Evolutionary conservation across 2,797 vertebrate species (phyloP), one percentile per base, ranked within the genome.

Genomic region (Pseudopleuronectes americanus): DNA sequence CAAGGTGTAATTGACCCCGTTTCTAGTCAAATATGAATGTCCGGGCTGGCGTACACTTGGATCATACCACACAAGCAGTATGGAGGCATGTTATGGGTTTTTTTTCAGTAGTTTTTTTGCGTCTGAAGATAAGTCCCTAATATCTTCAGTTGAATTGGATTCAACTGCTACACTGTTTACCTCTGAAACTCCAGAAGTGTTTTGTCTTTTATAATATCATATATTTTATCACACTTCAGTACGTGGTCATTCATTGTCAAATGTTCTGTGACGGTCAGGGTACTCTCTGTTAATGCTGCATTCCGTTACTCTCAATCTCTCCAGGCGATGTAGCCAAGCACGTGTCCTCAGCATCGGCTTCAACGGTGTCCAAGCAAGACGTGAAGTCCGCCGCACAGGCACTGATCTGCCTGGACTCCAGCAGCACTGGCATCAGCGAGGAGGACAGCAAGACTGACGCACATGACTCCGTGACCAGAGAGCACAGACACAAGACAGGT

Each of bases 391-490:
- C 89, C 83, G 90, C 90, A 87, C 94, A 94, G 89, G 95, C 96
- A 80, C 93, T 95, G 48, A 94, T 96, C 84, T 94, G 95, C 82
- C 87, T 96, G 76, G 93, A 96, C 84, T 95, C 95, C 71, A 92
- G 83, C 71, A 71, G 77, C 74, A 36, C 74, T 0, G 65, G 72
- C 17, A 31, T 83, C 71, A 59, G 70, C 6, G 92, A 96, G 76
- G 94, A 96, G 10, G 93, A 95, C 58, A 56, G 88, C 78, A 95
- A 93, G 84, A 63, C 62, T 0, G 12, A 69, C 7, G 1, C 73
- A 66, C 17, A 87, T 66, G 2, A 31, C 53, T 31, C 73, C 0
- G 14, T 86, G 68, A 14, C 41, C 6, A 21, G 62, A 56, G 64
- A 79, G 26, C 65, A 12, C 67, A n/a, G 68, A 36, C 70, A n/a